phyloP scores from a whole-genome alignment of 2,888 invertebrate genomes.

The Macropis europaea region DNA sequence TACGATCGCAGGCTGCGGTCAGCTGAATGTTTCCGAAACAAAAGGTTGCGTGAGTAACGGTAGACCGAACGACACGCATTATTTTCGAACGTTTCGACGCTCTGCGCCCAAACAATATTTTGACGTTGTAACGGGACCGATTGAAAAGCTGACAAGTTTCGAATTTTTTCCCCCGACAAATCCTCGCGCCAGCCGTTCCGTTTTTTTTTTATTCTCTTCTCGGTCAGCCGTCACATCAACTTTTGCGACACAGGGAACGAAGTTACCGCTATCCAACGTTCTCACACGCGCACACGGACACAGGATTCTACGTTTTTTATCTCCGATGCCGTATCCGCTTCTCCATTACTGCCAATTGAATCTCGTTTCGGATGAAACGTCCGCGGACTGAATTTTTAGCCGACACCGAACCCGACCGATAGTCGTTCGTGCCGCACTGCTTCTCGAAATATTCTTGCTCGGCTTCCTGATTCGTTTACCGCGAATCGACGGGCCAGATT shows the following conservation, averaged over 20 bases:
- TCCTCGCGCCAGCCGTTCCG: neutral
- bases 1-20: slow-evolving; percentile 29
- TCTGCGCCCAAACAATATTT: slow-evolving; percentile 48
- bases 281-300: too few relatives aligned
- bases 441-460: neutral
- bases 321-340: neutral
- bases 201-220: too few relatives aligned
- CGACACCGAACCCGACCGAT: neutral
- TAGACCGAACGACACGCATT: slow-evolving; percentile 27
- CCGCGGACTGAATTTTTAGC: neutral
- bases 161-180: slow-evolving; percentile 34
- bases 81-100: slow-evolving; percentile 43
- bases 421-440: neutral
- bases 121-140: slow-evolving; percentile 38
- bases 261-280: too few relatives aligned
- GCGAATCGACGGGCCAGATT: too few relatives aligned
- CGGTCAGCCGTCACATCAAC: too few relatives aligned
- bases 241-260: too few relatives aligned
- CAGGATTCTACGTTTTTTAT: neutral
- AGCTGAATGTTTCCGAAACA: slow-evolving; percentile 38
- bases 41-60: slow-evolving; percentile 28
- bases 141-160: slow-evolving; percentile 37
- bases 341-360: slow-evolving; percentile 29
- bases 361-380: slow-evolving; percentile 1
- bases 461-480: too few relatives aligned